Base-by-base conservation (phyloP, 1,140 invertebrate genomes). In the Polypedilum vanderplanki region DNA sequence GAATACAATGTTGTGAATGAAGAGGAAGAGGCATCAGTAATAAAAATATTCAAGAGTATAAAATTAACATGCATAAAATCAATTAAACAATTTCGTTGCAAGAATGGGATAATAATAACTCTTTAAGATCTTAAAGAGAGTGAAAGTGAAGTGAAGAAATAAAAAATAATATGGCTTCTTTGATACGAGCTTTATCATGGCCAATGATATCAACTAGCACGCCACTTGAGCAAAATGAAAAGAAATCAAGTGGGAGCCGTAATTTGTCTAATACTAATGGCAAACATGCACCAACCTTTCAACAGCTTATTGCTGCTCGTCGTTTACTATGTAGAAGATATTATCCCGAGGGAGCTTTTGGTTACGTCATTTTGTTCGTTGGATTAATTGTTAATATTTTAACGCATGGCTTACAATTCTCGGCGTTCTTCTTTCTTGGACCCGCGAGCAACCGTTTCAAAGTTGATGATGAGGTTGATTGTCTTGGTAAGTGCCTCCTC, bases 261-360 rank as follows among this genome's bases (percentile, higher is more conserved):
- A 70, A 70, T 20, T 18, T 70, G 65, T 70, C 65, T 1, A 70
- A 70, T 70, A 18, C 17, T 8, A 70, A 70, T 70, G 18, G 65
- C 0, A 70, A 70, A 70, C 65, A 70, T 70, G 18, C 65, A 20
- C 65, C 65, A 18, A 70, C 65, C 17, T 70, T 70, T 70, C 65
- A 70, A 22, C 65, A 70, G 17, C 65, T 70, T 22, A 70, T 70
- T n/a, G 65, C 65, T 20, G 65, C 65, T 3, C 65, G 65, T 70
- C 65, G 65, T 70, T 17, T 70, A 3, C 17, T 70, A n/a, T 70
- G 65, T 70, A n/a, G 65, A 20, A n/a, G 65, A n/a, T 70, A 70
- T 70, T 70, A 70, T 22, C 65, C 65, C 0, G 65, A 70, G 65
- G 65, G 15, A 9, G 65, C 15, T 18, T 70, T 18, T 7, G 65